A percentile compares a stretch with the other conserved stretches of the same genome.
phyloP scores from a whole-genome alignment of 2,888 invertebrate species.

The Noctua fimbriata region DNA sequence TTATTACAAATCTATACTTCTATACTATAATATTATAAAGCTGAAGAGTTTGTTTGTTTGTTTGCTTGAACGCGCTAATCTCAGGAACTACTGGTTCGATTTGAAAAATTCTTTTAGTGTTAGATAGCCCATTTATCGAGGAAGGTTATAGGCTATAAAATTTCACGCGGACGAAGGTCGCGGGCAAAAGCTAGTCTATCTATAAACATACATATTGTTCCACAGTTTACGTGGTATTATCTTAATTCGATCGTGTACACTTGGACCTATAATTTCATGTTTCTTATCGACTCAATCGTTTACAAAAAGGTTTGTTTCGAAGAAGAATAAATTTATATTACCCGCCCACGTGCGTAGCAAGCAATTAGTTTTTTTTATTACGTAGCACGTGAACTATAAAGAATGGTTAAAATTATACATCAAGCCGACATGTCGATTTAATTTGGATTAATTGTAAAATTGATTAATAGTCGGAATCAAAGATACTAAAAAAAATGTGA shows the following conservation, averaged over 20 bases:
- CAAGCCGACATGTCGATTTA: slow-evolving; percentile 46
- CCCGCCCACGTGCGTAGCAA: slow-evolving; percentile 61
- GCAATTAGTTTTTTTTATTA: slow-evolving; percentile 65
- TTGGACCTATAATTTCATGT: slow-evolving; percentile 63
- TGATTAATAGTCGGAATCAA: slow-evolving; percentile 34
- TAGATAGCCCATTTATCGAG: too few relatives aligned
- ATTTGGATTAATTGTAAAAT: slow-evolving; percentile 55
- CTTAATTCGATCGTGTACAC: slow-evolving; percentile 62
- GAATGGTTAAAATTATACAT: slow-evolving; percentile 53
- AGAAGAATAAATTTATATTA: slow-evolving; percentile 63
- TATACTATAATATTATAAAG: too few relatives aligned
- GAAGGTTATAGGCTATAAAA: too few relatives aligned
- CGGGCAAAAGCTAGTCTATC: too few relatives aligned
- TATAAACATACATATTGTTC: slow-evolving; percentile 16
- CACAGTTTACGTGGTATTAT: slow-evolving; percentile 47
- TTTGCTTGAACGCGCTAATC: too few relatives aligned
- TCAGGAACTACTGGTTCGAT: too few relatives aligned
- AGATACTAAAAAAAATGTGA: slow-evolving; percentile 3
- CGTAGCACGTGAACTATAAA: slow-evolving; percentile 53
- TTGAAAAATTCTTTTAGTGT: too few relatives aligned
- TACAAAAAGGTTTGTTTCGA: slow-evolving; percentile 58
- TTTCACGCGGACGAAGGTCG: too few relatives aligned
- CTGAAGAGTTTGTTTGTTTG: too few relatives aligned
- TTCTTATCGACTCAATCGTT: slow-evolving; percentile 66
- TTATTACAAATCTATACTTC: slow-evolving; percentile 30